Percentiles rank a stretch among this genome's conserved stretches.
phyloP scores from a whole-genome alignment of 2,113 vertebrate genomes.

The Numenius arquata region DNA sequence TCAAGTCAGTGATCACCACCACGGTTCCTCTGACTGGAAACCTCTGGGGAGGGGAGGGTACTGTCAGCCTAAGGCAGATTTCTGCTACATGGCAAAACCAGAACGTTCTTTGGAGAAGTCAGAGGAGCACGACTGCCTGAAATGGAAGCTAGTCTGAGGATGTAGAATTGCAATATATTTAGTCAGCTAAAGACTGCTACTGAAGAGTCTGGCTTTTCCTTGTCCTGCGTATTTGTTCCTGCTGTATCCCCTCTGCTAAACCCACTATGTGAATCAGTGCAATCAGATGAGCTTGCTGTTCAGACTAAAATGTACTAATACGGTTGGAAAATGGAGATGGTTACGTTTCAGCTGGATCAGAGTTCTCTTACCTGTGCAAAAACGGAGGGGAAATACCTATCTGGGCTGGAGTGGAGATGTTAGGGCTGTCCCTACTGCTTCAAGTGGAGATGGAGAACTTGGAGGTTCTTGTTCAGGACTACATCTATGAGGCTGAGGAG shows the following conservation, averaged over 20 bases:
- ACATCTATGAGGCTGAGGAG: not conserved
- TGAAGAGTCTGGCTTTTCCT: not conserved
- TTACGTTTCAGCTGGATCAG: not conserved
- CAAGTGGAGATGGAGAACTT: not conserved
- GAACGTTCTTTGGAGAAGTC: not conserved
- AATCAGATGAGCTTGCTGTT: not conserved
- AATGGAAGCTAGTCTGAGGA: not conserved
- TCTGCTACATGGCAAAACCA: not conserved
- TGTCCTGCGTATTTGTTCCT: not conserved
- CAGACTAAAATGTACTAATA: too few relatives aligned
- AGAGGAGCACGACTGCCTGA: not conserved
- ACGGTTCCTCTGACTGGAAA: not conserved
- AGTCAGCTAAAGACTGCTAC: not conserved
- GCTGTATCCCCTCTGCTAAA: not conserved
- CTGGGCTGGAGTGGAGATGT: not conserved
- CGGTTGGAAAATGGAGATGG: not conserved
- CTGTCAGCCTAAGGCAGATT: not conserved
- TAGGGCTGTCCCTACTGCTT: not conserved
- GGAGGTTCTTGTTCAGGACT: not conserved
- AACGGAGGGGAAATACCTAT: too few relatives aligned
- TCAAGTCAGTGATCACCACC: not conserved
- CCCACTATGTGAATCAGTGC: fast-evolving
- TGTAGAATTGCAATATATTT: not conserved
- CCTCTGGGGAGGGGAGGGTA: not conserved
- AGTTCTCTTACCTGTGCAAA: not conserved